These are phyloP conservation scores for Gymnocephalus cernua DNA, from an alignment of 2,113 vertebrate species.

Conservation along the genomic window DNA sequence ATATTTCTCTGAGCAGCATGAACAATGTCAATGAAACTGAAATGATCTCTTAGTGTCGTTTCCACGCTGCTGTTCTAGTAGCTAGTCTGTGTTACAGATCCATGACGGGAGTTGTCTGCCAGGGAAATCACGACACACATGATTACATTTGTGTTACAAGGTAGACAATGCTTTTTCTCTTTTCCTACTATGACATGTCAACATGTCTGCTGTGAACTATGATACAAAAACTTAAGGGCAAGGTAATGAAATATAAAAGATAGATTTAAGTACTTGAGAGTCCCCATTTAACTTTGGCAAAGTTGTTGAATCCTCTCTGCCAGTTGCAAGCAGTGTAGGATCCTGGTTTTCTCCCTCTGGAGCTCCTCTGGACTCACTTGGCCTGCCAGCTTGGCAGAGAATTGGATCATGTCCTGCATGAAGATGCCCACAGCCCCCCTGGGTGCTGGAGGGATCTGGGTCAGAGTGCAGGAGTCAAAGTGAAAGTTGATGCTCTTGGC, in stretches of 20 bases:
- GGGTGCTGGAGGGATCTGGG: conserved; percentile 85
- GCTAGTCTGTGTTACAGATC: no score
- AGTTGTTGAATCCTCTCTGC: conserved; percentile 87
- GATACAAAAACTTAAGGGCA: not conserved
- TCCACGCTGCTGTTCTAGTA: no score
- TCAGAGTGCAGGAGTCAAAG: conserved; percentile 88
- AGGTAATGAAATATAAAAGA: not conserved
- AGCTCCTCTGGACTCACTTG: conserved; percentile 85
- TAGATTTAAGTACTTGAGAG: not conserved
- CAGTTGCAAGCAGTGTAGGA: conserved; percentile 90
- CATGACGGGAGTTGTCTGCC: no score
- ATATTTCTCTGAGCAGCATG: no score
- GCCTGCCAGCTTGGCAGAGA: conserved; percentile 89
- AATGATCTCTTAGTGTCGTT: no score
- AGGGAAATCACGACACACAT: no score
- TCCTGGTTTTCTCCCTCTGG: conserved; percentile 84
- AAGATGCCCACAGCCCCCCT: conserved; percentile 88
- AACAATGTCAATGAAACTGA: no score
- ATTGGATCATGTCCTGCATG: conserved; percentile 92
- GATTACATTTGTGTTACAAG: no score
- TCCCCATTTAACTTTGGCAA: conserved; percentile 62
- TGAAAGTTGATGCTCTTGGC: conserved; percentile 89
- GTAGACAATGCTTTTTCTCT: no score
- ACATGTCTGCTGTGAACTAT: no score
- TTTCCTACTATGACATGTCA: no score